Conservation (phyloP, 2,797 vertebrate species). For the Paratrypauchen microcephalus region DNA sequence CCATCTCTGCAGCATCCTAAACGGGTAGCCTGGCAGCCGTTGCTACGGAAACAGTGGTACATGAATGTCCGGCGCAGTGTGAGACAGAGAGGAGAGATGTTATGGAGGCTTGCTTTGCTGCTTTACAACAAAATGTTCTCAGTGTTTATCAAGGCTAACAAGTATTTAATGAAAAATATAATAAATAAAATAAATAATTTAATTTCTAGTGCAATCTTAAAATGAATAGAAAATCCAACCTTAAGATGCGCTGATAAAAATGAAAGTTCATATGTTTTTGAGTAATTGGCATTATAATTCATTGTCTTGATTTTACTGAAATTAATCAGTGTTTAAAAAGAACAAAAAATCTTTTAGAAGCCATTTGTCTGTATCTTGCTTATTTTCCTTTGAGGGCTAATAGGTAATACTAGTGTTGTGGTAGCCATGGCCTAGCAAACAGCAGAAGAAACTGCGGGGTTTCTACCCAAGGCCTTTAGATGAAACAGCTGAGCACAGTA, state of each 20-base stretch:
- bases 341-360: background rate
- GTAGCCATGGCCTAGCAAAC: slow-evolving; percentile 16
- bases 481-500: slow-evolving; percentile 74
- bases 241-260: too few relatives aligned
- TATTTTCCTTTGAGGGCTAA: background rate
- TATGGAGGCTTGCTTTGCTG: slow-evolving; percentile 54
- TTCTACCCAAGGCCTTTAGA: slow-evolving; percentile 64
- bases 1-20: slow-evolving; percentile 61
- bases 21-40: slow-evolving; percentile 69
- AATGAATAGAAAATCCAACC: background rate
- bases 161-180: slow-evolving; percentile 62
- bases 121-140: slow-evolving; percentile 58
- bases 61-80: slow-evolving; percentile 48
- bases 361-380: background rate
- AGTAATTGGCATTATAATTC: too few relatives aligned
- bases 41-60: slow-evolving; percentile 75
- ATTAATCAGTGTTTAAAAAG: too few relatives aligned
- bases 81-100: slow-evolving; percentile 32
- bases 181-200: slow-evolving; percentile 30
- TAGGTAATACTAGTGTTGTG: background rate
- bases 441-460: slow-evolving; percentile 46
- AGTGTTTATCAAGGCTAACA: slow-evolving; percentile 39
- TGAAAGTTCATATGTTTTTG: too few relatives aligned
- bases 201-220: background rate
- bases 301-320: too few relatives aligned